A percentile compares a stretch with the other conserved stretches of the same genome.
Evolutionary conservation across 1,140 invertebrate species (phyloP).

Genomic region (Drosophila punjabiensis): DNA sequence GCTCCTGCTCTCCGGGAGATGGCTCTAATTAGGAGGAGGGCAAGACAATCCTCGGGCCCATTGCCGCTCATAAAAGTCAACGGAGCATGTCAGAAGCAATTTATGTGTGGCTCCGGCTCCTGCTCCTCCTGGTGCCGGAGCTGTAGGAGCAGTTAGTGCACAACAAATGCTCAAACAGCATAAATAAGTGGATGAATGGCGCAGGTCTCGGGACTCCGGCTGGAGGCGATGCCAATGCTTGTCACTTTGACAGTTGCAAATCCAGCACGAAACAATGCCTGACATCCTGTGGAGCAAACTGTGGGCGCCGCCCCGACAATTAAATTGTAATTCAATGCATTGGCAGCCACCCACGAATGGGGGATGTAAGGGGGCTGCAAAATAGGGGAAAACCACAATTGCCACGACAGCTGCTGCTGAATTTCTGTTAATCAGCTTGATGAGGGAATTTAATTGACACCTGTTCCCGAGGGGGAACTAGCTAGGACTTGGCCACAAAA

Average conservation of each 20-base stretch:
- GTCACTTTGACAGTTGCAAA: slow-evolving; percentile 81
- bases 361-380: background rate
- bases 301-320: slow-evolving; percentile 39
- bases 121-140: slow-evolving; percentile 9
- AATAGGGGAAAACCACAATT: slow-evolving; percentile 21
- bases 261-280: slow-evolving; percentile 52
- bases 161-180: slow-evolving; percentile 77
- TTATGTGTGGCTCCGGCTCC: slow-evolving; percentile 56
- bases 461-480: slow-evolving; percentile 16
- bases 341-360: background rate
- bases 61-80: slow-evolving; percentile 76
- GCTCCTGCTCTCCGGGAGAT: slow-evolving; percentile 18
- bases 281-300: slow-evolving; percentile 6
- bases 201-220: slow-evolving; percentile 5
- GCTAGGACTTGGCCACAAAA: slow-evolving; percentile 1
- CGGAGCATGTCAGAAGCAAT: slow-evolving; percentile 81
- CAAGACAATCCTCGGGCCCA: slow-evolving; percentile 69
- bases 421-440: slow-evolving; percentile 37
- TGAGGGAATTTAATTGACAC: slow-evolving; percentile 64
- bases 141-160: slow-evolving; percentile 50
- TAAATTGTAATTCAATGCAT: slow-evolving; percentile 79
- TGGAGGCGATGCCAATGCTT: slow-evolving; percentile 55
- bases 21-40: slow-evolving; percentile 49
- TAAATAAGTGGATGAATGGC: slow-evolving; percentile 65
- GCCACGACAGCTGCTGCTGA: slow-evolving; percentile 32